Conservation (phyloP, 1,140 invertebrate species). For the Penaeus japonicus region DNA sequence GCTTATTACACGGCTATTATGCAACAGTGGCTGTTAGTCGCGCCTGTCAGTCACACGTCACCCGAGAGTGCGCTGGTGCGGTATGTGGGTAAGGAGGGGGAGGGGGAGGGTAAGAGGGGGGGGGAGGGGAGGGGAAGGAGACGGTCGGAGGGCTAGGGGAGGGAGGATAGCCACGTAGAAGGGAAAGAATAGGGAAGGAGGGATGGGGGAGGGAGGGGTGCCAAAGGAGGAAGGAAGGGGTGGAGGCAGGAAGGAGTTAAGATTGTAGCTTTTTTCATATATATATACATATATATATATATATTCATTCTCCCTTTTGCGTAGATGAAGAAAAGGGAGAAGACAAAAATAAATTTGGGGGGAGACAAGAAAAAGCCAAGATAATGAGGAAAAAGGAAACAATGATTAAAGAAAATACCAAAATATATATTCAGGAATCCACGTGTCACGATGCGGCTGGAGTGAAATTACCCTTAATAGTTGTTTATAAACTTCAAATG, state of each 20-base stretch:
- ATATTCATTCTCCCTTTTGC: too few relatives aligned
- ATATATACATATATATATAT: too few relatives aligned
- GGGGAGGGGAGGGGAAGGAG: neutral
- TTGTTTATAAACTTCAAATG: too few relatives aligned
- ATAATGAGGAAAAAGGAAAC: too few relatives aligned
- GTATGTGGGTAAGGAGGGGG: neutral
- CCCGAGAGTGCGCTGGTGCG: neutral
- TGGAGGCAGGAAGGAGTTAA: too few relatives aligned
- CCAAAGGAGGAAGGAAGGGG: neutral
- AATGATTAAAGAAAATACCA: too few relatives aligned
- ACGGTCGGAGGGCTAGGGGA: too few relatives aligned
- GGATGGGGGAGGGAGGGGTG: neutral
- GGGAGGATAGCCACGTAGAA: neutral
- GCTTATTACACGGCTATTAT: slow-evolving; percentile 18
- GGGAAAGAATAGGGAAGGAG: neutral
- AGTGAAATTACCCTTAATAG: too few relatives aligned
- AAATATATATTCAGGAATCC: too few relatives aligned
- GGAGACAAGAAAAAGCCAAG: neutral
- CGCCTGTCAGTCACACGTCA: slow-evolving; percentile 23
- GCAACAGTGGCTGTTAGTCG: slow-evolving; percentile 23
- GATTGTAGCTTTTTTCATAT: too few relatives aligned
- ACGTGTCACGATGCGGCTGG: too few relatives aligned
- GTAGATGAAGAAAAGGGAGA: neutral
- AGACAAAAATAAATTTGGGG: neutral
- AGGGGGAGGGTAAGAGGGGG: neutral